phyloP scores from a whole-genome alignment of 2,113 vertebrate genomes.

The Baryphthengus martii region DNA sequence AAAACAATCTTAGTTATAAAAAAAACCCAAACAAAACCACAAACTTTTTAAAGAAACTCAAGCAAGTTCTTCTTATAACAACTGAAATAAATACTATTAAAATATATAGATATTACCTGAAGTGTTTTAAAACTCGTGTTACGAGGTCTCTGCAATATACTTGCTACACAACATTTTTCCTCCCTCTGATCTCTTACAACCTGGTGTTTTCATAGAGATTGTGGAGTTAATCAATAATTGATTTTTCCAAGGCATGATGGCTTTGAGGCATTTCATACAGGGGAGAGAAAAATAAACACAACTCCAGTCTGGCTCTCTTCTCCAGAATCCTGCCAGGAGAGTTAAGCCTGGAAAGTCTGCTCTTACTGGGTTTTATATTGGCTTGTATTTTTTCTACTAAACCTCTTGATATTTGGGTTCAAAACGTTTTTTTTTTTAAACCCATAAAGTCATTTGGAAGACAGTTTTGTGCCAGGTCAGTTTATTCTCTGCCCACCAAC shows the following conservation, averaged over 20 bases:
- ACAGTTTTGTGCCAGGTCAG: neutral
- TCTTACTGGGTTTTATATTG: neutral
- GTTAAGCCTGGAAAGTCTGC: neutral
- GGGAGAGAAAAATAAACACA: neutral
- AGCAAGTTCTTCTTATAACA: neutral
- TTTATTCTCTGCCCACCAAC: neutral
- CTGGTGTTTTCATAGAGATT: neutral
- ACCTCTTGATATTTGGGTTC: neutral
- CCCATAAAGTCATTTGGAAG: neutral
- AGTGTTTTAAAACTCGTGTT: neutral
- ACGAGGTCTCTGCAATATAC: neutral
- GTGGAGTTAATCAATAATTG: neutral
- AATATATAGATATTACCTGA: neutral
- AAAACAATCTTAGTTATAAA: neutral
- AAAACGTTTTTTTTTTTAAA: neutral
- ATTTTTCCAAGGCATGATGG: neutral
- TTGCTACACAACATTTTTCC: neutral
- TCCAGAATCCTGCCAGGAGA: neutral
- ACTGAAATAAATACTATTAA: neutral
- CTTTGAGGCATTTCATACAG: neutral
- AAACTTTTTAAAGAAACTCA: neutral
- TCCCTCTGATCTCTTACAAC: neutral
- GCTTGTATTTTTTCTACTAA: neutral
- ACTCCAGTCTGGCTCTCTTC: neutral
- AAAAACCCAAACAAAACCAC: fast-evolving